phyloP scores from a whole-genome alignment of 2,888 invertebrate genomes.

The Aphodius granarius region DNA sequence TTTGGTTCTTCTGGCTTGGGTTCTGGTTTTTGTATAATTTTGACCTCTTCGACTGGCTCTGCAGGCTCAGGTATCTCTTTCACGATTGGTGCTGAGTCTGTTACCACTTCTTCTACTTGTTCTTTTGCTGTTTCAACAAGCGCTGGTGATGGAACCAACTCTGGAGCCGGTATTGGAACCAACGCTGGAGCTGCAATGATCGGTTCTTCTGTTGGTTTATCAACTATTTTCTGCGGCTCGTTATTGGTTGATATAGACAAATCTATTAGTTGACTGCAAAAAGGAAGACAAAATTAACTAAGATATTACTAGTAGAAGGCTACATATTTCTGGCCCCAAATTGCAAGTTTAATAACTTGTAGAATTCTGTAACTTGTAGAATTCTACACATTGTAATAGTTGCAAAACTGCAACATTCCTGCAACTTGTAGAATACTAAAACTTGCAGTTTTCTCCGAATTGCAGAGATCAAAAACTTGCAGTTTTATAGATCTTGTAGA shows the following conservation, averaged over 20 bases:
- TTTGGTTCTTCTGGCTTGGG: conserved; percentile 24
- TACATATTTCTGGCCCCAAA: too few relatives aligned
- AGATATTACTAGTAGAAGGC: conserved; percentile 1
- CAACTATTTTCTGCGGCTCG: conserved; percentile 1
- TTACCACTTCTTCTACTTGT: background rate
- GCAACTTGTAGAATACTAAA: too few relatives aligned
- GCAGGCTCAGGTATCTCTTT: conserved; percentile 12
- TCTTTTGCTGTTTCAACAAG: background rate
- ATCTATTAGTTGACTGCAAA: conserved; percentile 13
- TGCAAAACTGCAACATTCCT: too few relatives aligned
- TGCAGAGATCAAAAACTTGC: too few relatives aligned
- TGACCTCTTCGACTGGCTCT: background rate
- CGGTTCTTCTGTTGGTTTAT: background rate
- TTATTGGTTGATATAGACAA: conserved; percentile 1
- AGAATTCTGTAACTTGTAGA: too few relatives aligned
- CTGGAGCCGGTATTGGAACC: background rate
- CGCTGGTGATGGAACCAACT: background rate
- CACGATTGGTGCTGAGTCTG: conserved; percentile 16
- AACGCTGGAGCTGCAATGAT: background rate
- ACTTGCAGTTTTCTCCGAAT: too few relatives aligned
- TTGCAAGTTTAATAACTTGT: too few relatives aligned
- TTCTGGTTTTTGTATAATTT: conserved; percentile 11
- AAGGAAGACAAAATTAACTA: background rate
- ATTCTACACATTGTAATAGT: too few relatives aligned
- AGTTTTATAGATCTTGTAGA: too few relatives aligned